Evolutionary conservation across 2,113 vertebrate genomes (phyloP).

Genomic region (Mormyrus iriodes): DNA sequence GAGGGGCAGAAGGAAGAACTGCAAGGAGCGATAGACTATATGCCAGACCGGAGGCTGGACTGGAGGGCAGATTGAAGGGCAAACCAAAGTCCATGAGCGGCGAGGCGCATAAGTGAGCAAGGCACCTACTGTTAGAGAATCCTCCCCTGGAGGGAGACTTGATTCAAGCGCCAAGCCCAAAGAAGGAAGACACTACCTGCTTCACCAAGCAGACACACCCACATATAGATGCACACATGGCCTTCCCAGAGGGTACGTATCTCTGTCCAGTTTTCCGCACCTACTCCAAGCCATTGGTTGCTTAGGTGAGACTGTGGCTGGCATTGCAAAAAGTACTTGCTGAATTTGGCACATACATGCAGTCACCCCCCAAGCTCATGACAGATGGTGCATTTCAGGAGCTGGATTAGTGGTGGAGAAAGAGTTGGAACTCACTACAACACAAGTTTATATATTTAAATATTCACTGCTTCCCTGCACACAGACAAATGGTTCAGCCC

Average conservation of each 20-base stretch:
- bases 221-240: conserved; percentile 8
- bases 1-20: background rate
- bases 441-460: background rate
- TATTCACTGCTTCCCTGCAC: background rate
- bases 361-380: background rate
- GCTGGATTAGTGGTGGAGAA: background rate
- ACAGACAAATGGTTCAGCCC: background rate
- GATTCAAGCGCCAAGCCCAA: background rate
- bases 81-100: background rate
- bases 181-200: background rate
- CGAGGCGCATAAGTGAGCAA: background rate
- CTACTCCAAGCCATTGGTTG: background rate
- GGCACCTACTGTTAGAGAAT: background rate
- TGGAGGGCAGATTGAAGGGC: conserved; percentile 2
- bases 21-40: background rate
- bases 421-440: background rate
- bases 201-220: background rate
- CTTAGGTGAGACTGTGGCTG: background rate
- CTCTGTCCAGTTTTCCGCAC: conserved; percentile 8
- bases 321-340: background rate
- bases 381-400: conserved; percentile 8
- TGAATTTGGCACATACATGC: background rate
- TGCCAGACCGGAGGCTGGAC: background rate
- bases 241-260: background rate
- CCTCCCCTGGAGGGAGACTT: background rate